These are phyloP conservation scores for Anastatus disparis DNA, from an alignment of 1,140 invertebrate species.

Conservation along the genomic window DNA sequence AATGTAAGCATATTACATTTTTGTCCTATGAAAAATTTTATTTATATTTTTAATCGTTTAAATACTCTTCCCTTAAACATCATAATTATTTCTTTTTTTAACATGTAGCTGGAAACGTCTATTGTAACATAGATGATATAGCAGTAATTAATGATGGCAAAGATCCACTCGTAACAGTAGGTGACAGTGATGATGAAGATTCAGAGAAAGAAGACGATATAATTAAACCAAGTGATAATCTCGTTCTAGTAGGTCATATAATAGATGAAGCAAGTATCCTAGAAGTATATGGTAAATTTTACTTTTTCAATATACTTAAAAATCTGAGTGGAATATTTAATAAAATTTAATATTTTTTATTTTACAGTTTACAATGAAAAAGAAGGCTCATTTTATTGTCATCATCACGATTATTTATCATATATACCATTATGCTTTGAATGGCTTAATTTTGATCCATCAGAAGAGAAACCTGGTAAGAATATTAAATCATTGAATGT, in stretches of 20 bases:
- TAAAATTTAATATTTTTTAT: constrained; percentile 14
- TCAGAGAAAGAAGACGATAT: constrained; percentile 92
- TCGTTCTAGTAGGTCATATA: constrained; percentile 89
- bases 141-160: constrained; percentile 67
- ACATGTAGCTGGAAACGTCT: constrained; percentile 58
- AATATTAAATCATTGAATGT: too few species aligned
- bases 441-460: constrained; percentile 88
- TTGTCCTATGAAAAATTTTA: not conserved
- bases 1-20: constrained; percentile 64
- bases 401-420: constrained; percentile 91
- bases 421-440: constrained; percentile 91
- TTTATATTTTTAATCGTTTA: not conserved
- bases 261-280: constrained; percentile 85
- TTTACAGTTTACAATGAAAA: constrained; percentile 89
- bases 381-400: constrained; percentile 89
- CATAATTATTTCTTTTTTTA: constrained; percentile 13
- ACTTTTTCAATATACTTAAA: constrained; percentile 18
- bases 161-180: constrained; percentile 70
- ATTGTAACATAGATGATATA: constrained; percentile 65
- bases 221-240: constrained; percentile 90
- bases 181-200: constrained; percentile 73
- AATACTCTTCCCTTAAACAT: too few species aligned
- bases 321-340: constrained; percentile 22
- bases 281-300: constrained; percentile 82
- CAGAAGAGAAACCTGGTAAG: constrained; percentile 72